phyloP scores from a whole-genome alignment of 2,113 vertebrate species.

The Hyaena hyaena region DNA sequence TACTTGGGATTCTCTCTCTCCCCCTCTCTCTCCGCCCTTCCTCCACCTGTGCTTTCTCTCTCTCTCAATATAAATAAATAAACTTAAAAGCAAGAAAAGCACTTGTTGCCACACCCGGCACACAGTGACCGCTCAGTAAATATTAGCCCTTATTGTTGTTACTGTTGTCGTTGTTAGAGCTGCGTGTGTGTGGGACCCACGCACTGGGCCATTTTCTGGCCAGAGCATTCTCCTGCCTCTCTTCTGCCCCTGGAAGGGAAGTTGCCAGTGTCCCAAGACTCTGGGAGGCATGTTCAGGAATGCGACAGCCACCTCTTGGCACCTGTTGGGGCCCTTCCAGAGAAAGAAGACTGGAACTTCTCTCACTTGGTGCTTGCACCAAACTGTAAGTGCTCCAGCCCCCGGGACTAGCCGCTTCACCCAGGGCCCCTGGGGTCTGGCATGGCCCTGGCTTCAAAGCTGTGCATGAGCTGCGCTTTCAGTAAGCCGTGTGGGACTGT shows the following conservation, averaged over 20 bases:
- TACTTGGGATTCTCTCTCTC: no score
- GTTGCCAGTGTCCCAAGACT: neutral
- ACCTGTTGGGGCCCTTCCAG: constrained; percentile 32
- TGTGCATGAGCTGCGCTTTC: neutral
- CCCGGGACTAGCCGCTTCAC: neutral
- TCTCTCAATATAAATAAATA: no score
- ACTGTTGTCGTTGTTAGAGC: constrained; percentile 18
- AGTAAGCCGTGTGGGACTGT: neutral
- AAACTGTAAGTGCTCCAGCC: constrained; percentile 76
- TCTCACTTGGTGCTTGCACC: constrained; percentile 40
- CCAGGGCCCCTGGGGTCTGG: neutral
- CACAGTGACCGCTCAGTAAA: neutral
- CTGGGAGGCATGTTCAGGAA: constrained; percentile 72
- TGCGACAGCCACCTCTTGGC: neutral
- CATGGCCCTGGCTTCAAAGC: neutral
- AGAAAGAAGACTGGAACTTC: constrained; percentile 64
- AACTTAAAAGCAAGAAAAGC: no score
- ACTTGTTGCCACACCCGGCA: no score
- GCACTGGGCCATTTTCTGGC: constrained; percentile 12
- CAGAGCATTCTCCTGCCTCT: neutral
- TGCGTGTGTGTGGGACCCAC: neutral
- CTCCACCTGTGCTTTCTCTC: no score
- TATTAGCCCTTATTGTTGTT: neutral
- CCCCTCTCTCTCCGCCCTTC: no score
- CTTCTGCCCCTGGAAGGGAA: constrained; percentile 31